Evolutionary conservation across 2,797 vertebrate species (phyloP).

Genomic region (Podarcis siculus): DNA sequence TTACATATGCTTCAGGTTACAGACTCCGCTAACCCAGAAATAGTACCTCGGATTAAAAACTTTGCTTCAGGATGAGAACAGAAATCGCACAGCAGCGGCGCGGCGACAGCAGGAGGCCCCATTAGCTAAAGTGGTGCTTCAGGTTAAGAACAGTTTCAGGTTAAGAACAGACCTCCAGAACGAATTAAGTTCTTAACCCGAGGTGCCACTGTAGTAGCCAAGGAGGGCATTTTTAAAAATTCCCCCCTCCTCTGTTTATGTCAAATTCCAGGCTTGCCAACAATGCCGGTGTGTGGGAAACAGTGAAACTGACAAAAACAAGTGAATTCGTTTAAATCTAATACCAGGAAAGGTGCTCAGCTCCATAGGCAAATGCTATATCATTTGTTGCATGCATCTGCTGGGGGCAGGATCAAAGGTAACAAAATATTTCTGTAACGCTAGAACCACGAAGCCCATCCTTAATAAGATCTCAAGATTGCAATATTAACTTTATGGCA

Average conservation of each 20-base stretch:
- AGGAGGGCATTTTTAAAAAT: not conserved
- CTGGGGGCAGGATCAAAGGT: conserved; percentile 46
- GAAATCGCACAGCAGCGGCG: no score
- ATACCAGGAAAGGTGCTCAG: conserved; percentile 28
- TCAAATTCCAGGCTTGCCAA: conserved; percentile 28
- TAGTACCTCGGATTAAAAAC: no score
- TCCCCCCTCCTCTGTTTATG: conserved; percentile 1
- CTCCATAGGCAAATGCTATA: not conserved
- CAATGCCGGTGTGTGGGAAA: not conserved
- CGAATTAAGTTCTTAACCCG: no score
- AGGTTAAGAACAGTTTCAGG: no score
- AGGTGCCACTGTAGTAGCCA: not conserved
- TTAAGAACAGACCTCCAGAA: no score
- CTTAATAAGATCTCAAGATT: not conserved
- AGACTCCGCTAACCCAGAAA: no score
- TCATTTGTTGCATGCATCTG: conserved; percentile 43
- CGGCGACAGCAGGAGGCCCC: no score
- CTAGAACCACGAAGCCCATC: conserved; percentile 51
- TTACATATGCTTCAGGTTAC: no score
- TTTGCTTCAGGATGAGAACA: no score
- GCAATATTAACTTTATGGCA: conserved; percentile 12
- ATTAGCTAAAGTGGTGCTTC: no score
- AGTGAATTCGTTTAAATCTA: conserved; percentile 11
- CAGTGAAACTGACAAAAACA: conserved; percentile 26
- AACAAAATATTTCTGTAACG: conserved; percentile 63